These are phyloP conservation scores for Branchinecta lindahli DNA, from an alignment of 1,140 invertebrate species.

Conservation along the genomic window DNA sequence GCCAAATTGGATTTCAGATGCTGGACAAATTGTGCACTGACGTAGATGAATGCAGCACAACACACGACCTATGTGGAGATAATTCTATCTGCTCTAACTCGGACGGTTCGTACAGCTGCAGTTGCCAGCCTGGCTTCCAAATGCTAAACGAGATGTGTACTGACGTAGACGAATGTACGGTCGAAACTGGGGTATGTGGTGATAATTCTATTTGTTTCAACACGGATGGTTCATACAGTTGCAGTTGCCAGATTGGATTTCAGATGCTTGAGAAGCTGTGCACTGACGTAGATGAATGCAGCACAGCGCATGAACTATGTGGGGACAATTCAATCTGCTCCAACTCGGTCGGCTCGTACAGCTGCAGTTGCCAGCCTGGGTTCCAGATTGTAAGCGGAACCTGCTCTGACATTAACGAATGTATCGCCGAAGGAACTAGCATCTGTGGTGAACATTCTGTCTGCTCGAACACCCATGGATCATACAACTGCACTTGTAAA, in stretches of 20 bases:
- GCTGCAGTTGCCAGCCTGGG: conserved; percentile 60
- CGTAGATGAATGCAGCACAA: too few relatives aligned
- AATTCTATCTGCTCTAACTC: conserved; percentile 35
- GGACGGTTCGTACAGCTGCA: conserved; percentile 34
- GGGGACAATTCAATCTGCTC: conserved; percentile 43
- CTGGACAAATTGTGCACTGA: not conserved
- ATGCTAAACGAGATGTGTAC: too few relatives aligned
- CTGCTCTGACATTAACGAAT: conserved; percentile 42
- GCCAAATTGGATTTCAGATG: conserved; percentile 19
- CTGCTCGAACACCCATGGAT: conserved; percentile 44
- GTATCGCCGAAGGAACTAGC: conserved; percentile 18
- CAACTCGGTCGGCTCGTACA: conserved; percentile 64
- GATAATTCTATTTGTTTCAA: conserved; percentile 31
- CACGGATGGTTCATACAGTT: conserved; percentile 30
- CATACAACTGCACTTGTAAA: conserved; percentile 44
- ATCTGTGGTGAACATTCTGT: too few relatives aligned
- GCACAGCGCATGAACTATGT: conserved; percentile 41
- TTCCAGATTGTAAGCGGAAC: conserved; percentile 40
- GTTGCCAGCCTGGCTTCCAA: conserved; percentile 37
- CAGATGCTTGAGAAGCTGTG: conserved; percentile 29
- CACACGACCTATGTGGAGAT: conserved; percentile 22
- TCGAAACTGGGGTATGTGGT: conserved; percentile 33
- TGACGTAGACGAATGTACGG: conserved; percentile 50
- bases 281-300: conserved; percentile 50
- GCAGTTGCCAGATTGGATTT: conserved; percentile 27